phyloP scores from a whole-genome alignment of 2,797 vertebrate genomes.

The Pseudochaenichthys georgianus region DNA sequence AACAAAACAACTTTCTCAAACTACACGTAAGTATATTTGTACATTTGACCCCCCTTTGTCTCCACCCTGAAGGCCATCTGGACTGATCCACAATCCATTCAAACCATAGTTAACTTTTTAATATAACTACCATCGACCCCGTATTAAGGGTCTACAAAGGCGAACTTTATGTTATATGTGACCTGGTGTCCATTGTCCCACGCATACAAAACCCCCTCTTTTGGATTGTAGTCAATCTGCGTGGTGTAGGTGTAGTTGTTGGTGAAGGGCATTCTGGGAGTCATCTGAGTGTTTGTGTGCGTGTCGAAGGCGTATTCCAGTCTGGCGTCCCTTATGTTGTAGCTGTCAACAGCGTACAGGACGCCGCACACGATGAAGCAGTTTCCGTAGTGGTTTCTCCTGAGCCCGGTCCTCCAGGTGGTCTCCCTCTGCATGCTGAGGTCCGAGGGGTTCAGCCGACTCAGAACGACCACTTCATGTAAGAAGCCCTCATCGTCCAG shows the following conservation, averaged over 20 bases:
- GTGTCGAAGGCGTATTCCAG: constrained; percentile 98
- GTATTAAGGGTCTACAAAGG: constrained; percentile 84
- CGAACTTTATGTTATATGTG: constrained; percentile 94
- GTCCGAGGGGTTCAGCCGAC: constrained; percentile 91
- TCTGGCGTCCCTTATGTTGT: constrained; percentile 90
- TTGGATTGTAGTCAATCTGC: constrained; percentile 98
- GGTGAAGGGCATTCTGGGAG: constrained; percentile 94
- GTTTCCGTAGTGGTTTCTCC: constrained; percentile 92
- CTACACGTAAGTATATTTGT: constrained; percentile 59
- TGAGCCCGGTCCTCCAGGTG: constrained; percentile 95
- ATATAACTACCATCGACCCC: constrained; percentile 27
- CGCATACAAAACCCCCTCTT: constrained; percentile 93
- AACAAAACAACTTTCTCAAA: constrained; percentile 43
- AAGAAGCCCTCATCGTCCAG: constrained; percentile 93
- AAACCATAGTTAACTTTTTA: constrained; percentile 56
- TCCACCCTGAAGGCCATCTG: constrained; percentile 64
- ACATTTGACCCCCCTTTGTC: constrained; percentile 44
- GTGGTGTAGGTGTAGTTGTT: constrained; percentile 95
- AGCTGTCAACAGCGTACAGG: constrained; percentile 95
- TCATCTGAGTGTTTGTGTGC: constrained; percentile 97
- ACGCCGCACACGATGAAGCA: constrained; percentile 97
- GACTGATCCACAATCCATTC: constrained; percentile 94
- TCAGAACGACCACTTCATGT: constrained; percentile 95
- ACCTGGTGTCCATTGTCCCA: constrained; percentile 99
- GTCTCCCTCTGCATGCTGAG: constrained; percentile 94